Conservation (phyloP, 2,797 vertebrate species). For the Melanotaenia maccullochi region DNA sequence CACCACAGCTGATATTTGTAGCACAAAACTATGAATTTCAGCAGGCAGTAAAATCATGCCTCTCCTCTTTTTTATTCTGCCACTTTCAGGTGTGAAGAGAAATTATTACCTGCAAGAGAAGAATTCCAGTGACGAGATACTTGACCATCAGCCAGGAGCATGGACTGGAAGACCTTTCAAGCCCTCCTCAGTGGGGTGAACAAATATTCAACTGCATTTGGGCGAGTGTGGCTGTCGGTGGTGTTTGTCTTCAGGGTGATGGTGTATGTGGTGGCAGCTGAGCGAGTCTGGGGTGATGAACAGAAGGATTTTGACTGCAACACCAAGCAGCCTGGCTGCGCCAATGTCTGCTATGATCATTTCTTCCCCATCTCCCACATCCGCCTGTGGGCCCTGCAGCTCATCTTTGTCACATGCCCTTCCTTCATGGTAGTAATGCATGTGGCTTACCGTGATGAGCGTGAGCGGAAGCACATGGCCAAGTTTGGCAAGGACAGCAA, state of each 20-base stretch:
- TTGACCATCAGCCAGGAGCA: slow-evolving; percentile 66
- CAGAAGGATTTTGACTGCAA: slow-evolving; percentile 99
- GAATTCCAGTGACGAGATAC: slow-evolving; percentile 11
- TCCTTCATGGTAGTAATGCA: slow-evolving; percentile 97
- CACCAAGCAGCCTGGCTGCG: slow-evolving; percentile 93
- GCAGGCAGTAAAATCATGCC: slow-evolving; percentile 1
- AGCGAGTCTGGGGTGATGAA: slow-evolving; percentile 95
- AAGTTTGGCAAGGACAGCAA: slow-evolving; percentile 84
- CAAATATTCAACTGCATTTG: slow-evolving; percentile 95
- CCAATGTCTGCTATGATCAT: slow-evolving; percentile 93
- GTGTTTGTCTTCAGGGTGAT: slow-evolving; percentile 97
- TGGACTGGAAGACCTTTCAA: slow-evolving; percentile 98
- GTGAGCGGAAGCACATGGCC: slow-evolving; percentile 86
- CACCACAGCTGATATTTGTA: neutral
- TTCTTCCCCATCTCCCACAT: slow-evolving; percentile 98
- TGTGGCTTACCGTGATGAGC: slow-evolving; percentile 92
- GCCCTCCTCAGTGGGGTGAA: slow-evolving; percentile 93
- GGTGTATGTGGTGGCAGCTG: slow-evolving; percentile 96
- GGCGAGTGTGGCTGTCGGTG: slow-evolving; percentile 95
- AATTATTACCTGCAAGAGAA: slow-evolving; percentile 20
- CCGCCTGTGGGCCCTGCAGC: slow-evolving; percentile 97
- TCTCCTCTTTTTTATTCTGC: slow-evolving; percentile 30
- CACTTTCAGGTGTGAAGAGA: slow-evolving; percentile 47
- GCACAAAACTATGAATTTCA: slow-evolving; percentile 5
- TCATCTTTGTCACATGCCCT: slow-evolving; percentile 97